phyloP scores from a whole-genome alignment of 1,140 invertebrate genomes.

The Pseudoatta argentina region DNA sequence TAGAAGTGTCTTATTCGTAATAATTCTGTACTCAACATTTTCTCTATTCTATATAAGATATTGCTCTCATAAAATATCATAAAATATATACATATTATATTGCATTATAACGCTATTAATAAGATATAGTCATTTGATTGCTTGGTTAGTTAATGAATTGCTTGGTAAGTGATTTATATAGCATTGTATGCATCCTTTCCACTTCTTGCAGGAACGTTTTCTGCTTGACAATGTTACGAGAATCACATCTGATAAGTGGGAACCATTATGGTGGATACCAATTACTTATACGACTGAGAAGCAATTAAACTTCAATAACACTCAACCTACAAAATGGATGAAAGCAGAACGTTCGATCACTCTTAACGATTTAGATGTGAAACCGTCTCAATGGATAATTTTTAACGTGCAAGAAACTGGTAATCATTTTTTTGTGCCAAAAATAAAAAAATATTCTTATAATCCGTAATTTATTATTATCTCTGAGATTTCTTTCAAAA shows the following conservation, averaged over 20 bases:
- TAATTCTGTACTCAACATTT: too few species aligned
- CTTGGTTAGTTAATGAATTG: too few species aligned
- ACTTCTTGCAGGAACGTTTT: slow-evolving; percentile 87
- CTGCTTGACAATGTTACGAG: slow-evolving; percentile 83
- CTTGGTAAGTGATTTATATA: too few species aligned
- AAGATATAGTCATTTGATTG: too few species aligned
- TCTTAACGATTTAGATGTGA: slow-evolving; percentile 80
- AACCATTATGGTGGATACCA: slow-evolving; percentile 93
- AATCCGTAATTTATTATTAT: neutral
- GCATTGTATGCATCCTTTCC: neutral
- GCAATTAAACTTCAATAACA: slow-evolving; percentile 89
- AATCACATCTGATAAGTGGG: slow-evolving; percentile 78
- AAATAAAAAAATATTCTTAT: slow-evolving; percentile 2
- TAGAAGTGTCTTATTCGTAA: too few species aligned
- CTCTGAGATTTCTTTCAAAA: neutral
- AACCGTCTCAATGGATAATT: slow-evolving; percentile 90
- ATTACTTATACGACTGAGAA: slow-evolving; percentile 91
- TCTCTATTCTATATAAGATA: too few species aligned
- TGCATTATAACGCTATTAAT: too few species aligned
- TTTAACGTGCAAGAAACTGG: slow-evolving; percentile 93
- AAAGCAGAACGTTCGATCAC: slow-evolving; percentile 82
- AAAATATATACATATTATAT: too few species aligned
- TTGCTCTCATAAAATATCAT: too few species aligned
- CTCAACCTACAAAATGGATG: slow-evolving; percentile 92
- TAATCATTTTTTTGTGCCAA: slow-evolving; percentile 69